Conservation (phyloP, 2,113 vertebrate species). For the Sceloporus tristichus region DNA sequence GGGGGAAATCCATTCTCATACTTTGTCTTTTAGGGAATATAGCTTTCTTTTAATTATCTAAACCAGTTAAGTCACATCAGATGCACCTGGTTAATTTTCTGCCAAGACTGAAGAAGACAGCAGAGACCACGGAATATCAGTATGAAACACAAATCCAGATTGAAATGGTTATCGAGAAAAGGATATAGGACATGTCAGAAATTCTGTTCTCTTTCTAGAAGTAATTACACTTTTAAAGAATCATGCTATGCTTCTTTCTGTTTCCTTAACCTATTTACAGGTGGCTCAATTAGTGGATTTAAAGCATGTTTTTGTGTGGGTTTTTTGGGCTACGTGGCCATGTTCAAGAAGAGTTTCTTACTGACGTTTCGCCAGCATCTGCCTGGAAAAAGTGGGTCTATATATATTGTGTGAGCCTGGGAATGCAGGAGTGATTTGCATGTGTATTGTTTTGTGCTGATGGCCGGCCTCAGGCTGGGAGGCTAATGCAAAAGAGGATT, state of each 20-base stretch:
- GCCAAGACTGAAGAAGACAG: slow-evolving; percentile 27
- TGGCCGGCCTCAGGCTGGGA: too few relatives aligned
- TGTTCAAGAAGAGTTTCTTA: too few relatives aligned
- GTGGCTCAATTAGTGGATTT: neutral
- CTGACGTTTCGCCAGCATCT: too few relatives aligned
- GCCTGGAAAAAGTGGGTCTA: too few relatives aligned
- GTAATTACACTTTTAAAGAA: neutral
- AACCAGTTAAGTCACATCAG: slow-evolving; percentile 39
- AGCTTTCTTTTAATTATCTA: slow-evolving; percentile 1
- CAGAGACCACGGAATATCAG: slow-evolving; percentile 13
- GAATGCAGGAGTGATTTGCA: too few relatives aligned
- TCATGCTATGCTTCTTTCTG: neutral
- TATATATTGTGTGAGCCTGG: too few relatives aligned
- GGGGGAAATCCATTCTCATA: neutral
- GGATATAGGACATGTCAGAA: neutral
- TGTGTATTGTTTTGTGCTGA: too few relatives aligned
- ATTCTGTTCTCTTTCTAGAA: neutral
- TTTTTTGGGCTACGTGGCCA: too few relatives aligned
- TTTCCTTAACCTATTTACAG: neutral
- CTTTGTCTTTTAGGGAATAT: slow-evolving; percentile 7
- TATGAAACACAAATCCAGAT: neutral
- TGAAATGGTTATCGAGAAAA: slow-evolving; percentile 3
- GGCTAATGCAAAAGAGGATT: too few relatives aligned
- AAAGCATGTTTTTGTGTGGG: neutral
- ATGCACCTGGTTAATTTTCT: slow-evolving; percentile 18